These are phyloP conservation scores for Solenodon paradoxus DNA, from an alignment of 2,113 vertebrate species.

Conservation along the genomic window DNA sequence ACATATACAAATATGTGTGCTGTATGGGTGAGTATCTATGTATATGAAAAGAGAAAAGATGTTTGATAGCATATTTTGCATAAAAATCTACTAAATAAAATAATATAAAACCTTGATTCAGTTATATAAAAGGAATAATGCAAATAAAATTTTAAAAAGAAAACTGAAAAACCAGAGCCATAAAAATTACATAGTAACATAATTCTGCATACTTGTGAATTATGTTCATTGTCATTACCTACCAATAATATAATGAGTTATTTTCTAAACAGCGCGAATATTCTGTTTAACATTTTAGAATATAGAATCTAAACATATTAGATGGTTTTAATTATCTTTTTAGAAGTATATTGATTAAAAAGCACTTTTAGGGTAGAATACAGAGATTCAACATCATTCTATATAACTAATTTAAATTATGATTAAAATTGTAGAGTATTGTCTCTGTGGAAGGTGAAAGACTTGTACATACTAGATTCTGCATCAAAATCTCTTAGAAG, in stretches of 20 bases:
- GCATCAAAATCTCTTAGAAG: background rate
- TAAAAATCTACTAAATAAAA: background rate
- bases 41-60: background rate
- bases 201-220: background rate
- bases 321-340: background rate
- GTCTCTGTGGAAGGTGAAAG: constrained; percentile 23
- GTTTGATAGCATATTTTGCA: background rate
- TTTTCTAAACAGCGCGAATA: background rate
- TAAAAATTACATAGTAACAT: background rate
- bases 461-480: background rate
- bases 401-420: background rate
- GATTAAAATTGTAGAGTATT: background rate
- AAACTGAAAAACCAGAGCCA: background rate
- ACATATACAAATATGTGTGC: background rate
- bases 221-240: background rate
- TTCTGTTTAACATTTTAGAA: background rate
- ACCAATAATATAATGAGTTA: background rate
- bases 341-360: background rate
- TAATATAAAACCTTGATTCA: background rate
- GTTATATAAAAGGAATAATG: background rate
- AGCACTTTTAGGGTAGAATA: background rate
- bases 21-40: background rate
- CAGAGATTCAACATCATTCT: background rate
- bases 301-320: background rate
- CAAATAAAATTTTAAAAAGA: background rate